Percentiles rank a stretch among this genome's conserved stretches.
These are phyloP conservation scores for Pseudolaguvia tuberculata DNA, from an alignment of 2,113 vertebrate species.

Conservation along the genomic window DNA sequence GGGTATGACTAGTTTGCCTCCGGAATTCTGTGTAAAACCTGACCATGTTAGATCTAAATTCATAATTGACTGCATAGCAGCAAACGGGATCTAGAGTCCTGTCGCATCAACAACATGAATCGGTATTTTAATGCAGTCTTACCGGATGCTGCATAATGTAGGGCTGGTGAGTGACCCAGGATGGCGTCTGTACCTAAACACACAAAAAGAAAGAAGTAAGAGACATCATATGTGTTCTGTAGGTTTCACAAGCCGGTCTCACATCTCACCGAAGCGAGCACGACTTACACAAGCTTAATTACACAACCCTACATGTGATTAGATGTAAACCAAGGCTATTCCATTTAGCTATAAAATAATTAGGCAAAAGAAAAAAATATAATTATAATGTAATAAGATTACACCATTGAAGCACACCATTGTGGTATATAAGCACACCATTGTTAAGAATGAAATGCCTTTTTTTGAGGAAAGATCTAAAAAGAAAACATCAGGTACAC, in stretches of 20 bases:
- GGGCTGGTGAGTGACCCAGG: slow-evolving; percentile 93
- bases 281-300: background rate
- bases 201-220: background rate
- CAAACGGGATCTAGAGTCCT: background rate
- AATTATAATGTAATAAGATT: background rate
- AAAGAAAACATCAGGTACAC: background rate
- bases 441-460: too few species aligned
- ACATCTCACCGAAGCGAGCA: background rate
- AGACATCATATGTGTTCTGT: slow-evolving; percentile 2
- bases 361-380: too few species aligned
- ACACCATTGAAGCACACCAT: background rate
- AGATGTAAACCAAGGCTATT: too few species aligned
- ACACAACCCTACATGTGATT: background rate
- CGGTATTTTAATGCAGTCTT: slow-evolving; percentile 62
- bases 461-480: too few species aligned
- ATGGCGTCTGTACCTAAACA: slow-evolving; percentile 89
- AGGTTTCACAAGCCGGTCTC: slow-evolving; percentile 4
- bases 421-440: background rate
- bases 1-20: background rate
- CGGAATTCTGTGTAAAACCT: background rate
- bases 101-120: background rate
- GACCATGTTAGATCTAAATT: background rate
- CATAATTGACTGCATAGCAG: too few species aligned
- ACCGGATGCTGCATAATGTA: slow-evolving; percentile 98
- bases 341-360: too few species aligned